Base-by-base conservation (phyloP, 2,888 invertebrate species). In the Parelbella ahira region DNA sequence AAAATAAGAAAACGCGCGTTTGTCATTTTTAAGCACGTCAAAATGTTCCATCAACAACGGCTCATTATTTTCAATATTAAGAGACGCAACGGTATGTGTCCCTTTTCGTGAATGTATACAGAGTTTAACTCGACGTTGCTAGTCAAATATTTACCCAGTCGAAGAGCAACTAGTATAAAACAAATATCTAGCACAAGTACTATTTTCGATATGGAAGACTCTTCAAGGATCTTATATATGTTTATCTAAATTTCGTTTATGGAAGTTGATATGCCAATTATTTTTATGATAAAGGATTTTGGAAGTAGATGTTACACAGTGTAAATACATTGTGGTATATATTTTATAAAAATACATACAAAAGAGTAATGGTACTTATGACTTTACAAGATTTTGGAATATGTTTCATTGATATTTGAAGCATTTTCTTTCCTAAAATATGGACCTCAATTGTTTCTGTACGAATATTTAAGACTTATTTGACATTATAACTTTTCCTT, bases 201-300 rank as follows among this genome's bases (percentile, higher is more conserved):
- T 83, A 81, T 83, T 67, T 79, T 81, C 79, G 87, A 88, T 88
- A 88, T 88, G 88, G 88, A 88, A 88, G 88, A 88, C 81, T 73
- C 69, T 68, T 75, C 64, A 71, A 74, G 63, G 68, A 73, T 78
- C 73, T 68, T 61, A 61, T 32, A 20, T 20, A 61, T 70, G 67
- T 56, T 63, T 68, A 76, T 69, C 75, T 81, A 74, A 76, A 68
- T 79, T 79, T 78, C 72, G 72, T 75, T 76, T 77, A 73, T 75
- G 84, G 84, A 79, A 79, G 74, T 84, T 88, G 88, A 88, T 88
- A 88, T 88, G 88, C 88, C 88, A 86, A 84, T 87, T 69, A 67
- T 70, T 74, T 73, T 69, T 64, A 63, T 63, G 65, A 71, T 73
- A 74, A 71, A 61, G 64, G 62, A 68, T 60, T 72, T 58, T 81